Evolutionary conservation across 2,888 invertebrate species (phyloP).

Genomic region (Acanthosepion esculentum): DNA sequence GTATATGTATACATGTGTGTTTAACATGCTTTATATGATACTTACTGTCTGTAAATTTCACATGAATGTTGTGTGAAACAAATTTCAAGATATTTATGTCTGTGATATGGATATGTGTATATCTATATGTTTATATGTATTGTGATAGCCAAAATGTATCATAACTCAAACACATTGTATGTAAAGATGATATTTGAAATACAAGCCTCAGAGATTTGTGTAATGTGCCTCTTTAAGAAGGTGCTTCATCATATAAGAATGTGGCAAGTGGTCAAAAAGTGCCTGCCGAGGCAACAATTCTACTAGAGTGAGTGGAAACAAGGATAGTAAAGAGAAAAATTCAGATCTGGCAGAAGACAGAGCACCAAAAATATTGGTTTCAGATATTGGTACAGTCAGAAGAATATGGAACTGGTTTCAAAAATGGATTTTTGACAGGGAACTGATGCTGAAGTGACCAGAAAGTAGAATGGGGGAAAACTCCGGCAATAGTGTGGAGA

Average conservation of each 20-base stretch:
- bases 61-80: neutral
- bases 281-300: constrained; percentile 12
- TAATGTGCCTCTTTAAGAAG: neutral
- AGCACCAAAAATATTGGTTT: neutral
- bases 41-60: neutral
- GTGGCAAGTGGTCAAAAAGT: neutral
- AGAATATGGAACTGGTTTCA: neutral
- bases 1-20: neutral
- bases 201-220: neutral
- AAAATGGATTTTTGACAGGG: neutral
- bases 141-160: neutral
- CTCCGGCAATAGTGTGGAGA: neutral
- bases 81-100: neutral
- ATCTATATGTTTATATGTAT: neutral
- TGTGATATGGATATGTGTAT: neutral
- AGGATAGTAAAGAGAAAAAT: neutral
- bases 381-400: neutral
- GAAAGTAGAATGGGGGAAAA: neutral
- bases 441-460: neutral
- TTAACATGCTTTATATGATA: neutral
- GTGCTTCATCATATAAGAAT: neutral
- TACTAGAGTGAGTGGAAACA: neutral
- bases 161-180: neutral
- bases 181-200: constrained; percentile 17
- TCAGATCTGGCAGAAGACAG: neutral